Evolutionary conservation across 2,113 vertebrate species (phyloP).

Genomic region (Oreochromis tanganicae): DNA sequence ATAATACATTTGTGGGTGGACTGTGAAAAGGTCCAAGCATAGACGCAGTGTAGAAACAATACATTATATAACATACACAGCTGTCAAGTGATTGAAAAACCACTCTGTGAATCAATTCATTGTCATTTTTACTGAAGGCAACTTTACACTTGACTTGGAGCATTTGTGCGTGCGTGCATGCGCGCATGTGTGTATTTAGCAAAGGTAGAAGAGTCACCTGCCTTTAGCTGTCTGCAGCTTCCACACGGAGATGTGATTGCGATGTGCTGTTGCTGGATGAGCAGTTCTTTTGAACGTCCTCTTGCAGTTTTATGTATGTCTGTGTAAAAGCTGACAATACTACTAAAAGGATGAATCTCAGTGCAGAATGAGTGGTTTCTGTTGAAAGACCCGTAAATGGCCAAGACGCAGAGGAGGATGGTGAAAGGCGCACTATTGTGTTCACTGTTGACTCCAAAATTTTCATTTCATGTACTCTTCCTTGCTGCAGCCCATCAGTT

Average conservation of each 20-base stretch:
- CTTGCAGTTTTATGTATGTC: background rate
- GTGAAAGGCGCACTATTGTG: background rate
- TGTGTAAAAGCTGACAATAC: background rate
- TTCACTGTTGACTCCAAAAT: background rate
- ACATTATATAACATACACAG: constrained; percentile 37
- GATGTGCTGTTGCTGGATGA: background rate
- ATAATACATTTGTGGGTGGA: constrained; percentile 62
- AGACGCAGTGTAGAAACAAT: constrained; percentile 36
- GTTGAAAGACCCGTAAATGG: background rate
- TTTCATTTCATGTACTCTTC: background rate
- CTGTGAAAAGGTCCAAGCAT: constrained; percentile 34
- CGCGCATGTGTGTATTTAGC: background rate
- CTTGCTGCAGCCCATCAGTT: background rate
- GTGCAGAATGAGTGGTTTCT: background rate
- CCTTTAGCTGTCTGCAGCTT: constrained; percentile 1
- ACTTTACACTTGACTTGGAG: background rate
- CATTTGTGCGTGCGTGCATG: background rate
- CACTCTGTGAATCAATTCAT: background rate
- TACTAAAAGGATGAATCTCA: background rate
- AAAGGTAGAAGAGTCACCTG: background rate
- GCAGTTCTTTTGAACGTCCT: background rate
- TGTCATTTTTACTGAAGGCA: background rate
- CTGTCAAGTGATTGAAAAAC: constrained; percentile 1
- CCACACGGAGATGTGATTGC: background rate
- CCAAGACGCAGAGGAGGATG: background rate